A percentile compares a stretch with the other conserved stretches of the same genome.
phyloP scores from a whole-genome alignment of 2,797 vertebrate species.

The Anguilla pacifica region DNA sequence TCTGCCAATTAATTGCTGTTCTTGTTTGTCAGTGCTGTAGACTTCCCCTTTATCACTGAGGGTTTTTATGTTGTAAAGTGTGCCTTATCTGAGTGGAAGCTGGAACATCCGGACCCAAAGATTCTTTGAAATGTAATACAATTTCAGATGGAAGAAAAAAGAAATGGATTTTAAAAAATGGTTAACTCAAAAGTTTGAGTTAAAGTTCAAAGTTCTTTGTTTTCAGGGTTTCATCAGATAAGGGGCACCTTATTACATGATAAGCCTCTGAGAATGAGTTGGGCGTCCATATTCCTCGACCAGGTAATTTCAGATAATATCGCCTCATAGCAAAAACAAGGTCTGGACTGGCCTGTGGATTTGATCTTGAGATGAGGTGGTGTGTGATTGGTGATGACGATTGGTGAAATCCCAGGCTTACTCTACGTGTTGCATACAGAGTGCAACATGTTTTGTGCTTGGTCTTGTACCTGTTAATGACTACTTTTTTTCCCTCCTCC shows the following conservation, averaged over 20 bases:
- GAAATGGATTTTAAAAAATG: background rate
- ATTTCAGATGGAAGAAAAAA: background rate
- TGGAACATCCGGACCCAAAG: slow-evolving; percentile 12
- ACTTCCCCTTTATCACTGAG: slow-evolving; percentile 36
- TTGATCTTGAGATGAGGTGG: background rate
- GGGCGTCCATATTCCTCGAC: background rate
- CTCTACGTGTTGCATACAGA: background rate
- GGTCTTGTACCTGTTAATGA: background rate
- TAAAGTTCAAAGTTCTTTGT: slow-evolving; percentile 13
- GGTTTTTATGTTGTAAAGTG: slow-evolving; percentile 11
- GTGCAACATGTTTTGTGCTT: background rate
- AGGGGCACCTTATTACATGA: slow-evolving; percentile 17
- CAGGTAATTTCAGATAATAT: slow-evolving; percentile 1
- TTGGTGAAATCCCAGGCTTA: background rate
- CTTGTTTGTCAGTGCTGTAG: slow-evolving; percentile 53
- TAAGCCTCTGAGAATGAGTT: background rate
- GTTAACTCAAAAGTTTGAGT: background rate
- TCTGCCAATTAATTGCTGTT: slow-evolving; percentile 30
- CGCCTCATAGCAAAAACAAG: background rate
- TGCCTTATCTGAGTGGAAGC: slow-evolving; percentile 4
- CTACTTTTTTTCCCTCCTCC: background rate
- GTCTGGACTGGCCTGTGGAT: background rate
- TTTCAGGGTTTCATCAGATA: background rate
- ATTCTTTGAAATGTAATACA: background rate
- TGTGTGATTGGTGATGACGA: background rate